Evolutionary conservation across 2,113 vertebrate species (phyloP).

Genomic region (Onychostoma macrolepis): DNA sequence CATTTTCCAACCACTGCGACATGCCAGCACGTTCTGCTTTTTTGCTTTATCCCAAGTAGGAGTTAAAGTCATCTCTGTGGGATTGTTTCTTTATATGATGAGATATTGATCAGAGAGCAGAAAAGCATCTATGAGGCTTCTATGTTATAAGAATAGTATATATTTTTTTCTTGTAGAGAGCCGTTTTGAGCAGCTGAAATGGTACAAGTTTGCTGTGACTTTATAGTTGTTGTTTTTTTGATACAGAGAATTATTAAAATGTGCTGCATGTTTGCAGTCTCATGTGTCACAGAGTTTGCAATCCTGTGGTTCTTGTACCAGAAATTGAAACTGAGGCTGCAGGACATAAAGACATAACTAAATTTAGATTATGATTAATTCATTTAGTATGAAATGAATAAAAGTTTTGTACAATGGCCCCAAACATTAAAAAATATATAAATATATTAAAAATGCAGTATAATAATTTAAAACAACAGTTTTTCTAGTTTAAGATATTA

Average conservation of each 20-base stretch:
- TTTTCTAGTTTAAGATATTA: neutral
- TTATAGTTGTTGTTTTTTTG: neutral
- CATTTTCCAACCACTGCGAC: constrained; percentile 39
- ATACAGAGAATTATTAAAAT: neutral
- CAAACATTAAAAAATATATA: neutral
- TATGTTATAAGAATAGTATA: neutral
- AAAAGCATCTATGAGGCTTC: neutral
- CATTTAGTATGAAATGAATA: neutral
- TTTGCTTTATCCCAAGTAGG: constrained; percentile 18
- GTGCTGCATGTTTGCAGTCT: neutral
- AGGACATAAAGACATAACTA: neutral
- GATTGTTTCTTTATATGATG: constrained; percentile 5
- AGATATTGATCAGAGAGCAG: constrained; percentile 21
- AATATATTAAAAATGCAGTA: neutral
- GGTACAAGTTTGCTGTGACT: neutral
- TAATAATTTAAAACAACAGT: neutral
- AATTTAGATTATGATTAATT: neutral
- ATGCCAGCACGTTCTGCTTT: constrained; percentile 8
- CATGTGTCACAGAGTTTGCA: neutral
- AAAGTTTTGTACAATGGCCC: neutral
- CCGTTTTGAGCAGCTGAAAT: constrained; percentile 1
- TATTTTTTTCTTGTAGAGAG: neutral
- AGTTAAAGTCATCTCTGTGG: neutral
- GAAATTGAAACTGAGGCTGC: neutral
- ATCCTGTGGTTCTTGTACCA: neutral